phyloP scores from a whole-genome alignment of 2,113 vertebrate genomes.

The Pristiophorus japonicus region DNA sequence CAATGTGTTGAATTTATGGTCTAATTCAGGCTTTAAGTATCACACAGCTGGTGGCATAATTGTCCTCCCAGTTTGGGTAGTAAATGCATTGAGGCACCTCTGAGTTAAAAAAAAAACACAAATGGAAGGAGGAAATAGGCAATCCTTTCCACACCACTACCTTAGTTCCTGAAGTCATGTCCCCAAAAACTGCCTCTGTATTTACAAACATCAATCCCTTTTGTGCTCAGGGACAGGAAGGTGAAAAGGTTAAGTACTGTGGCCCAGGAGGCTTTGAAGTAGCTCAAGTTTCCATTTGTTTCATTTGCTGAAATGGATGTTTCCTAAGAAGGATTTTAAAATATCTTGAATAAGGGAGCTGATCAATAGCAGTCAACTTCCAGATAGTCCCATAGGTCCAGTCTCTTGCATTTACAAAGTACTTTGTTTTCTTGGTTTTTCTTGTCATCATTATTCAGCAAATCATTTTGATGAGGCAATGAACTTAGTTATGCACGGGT shows the following conservation, averaged over 20 bases:
- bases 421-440: background rate
- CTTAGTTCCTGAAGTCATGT: background rate
- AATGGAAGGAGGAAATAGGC: constrained; percentile 17
- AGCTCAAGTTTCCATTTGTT: background rate
- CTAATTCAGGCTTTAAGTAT: background rate
- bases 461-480: no score
- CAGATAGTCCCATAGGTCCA: background rate
- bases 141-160: background rate
- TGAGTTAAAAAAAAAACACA: background rate
- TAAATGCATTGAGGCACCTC: constrained; percentile 1
- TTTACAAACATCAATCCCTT: constrained; percentile 19
- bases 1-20: background rate
- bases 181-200: background rate
- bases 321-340: background rate
- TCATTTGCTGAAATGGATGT: background rate
- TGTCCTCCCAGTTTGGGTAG: background rate
- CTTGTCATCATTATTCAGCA: background rate
- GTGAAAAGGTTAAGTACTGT: background rate
- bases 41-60: background rate
- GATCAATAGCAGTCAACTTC: constrained; percentile 4
- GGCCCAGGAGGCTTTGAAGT: background rate
- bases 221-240: background rate
- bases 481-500: background rate
- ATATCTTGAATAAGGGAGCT: background rate
- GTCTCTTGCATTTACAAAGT: background rate